These are phyloP conservation scores for Rousettus leschenaultii DNA, from an alignment of 2,113 vertebrate species.

Conservation along the genomic window DNA sequence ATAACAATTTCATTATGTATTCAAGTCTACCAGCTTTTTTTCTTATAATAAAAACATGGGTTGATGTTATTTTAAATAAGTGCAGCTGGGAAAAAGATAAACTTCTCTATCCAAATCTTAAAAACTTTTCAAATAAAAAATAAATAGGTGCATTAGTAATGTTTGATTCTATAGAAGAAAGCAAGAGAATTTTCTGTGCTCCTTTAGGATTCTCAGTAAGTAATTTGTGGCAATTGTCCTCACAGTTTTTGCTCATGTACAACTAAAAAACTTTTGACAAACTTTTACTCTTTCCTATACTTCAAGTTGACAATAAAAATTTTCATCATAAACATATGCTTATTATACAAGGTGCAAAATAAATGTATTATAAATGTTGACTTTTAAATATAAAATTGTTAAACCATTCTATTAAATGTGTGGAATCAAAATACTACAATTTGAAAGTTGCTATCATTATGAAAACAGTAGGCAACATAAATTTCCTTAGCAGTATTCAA, in stretches of 20 bases:
- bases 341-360: neutral
- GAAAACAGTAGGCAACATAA: neutral
- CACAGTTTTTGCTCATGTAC: neutral
- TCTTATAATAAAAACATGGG: neutral
- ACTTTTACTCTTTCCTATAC: neutral
- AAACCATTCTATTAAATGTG: neutral
- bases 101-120: neutral
- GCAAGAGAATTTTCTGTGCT: neutral
- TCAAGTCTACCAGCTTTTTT: neutral
- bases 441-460: neutral
- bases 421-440: neutral
- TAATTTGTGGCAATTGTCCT: neutral
- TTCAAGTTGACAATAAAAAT: slow-evolving; percentile 10
- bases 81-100: neutral
- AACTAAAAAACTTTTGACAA: neutral
- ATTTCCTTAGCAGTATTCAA: neutral
- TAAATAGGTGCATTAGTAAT: neutral
- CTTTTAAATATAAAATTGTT: neutral
- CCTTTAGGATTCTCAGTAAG: neutral
- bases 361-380: neutral
- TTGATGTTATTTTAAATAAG: neutral
- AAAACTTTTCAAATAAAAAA: neutral
- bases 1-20: neutral
- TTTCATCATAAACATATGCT: neutral
- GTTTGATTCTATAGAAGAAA: neutral